Base-by-base conservation (phyloP, 2,797 vertebrate genomes). In the Capromys pilorides region DNA sequence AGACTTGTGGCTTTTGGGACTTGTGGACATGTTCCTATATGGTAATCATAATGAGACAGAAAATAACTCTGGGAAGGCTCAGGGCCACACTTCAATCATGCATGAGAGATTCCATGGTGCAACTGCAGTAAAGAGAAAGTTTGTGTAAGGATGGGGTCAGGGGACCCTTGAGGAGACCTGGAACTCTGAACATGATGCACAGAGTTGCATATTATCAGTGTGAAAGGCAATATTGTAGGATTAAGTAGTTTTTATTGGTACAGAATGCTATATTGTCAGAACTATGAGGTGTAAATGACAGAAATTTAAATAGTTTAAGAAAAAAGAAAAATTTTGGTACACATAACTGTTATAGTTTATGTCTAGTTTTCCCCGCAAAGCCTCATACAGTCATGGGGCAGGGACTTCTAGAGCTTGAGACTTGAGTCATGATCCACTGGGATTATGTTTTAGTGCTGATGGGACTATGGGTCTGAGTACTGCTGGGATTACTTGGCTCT, bases 271-370 rank as follows among this genome's bases (percentile, higher is more conserved):
- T 9, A 19, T 45, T 94, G 21, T 94, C 21, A 80, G 21, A 82
- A 75, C 54, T 86, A 66, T 78, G 21, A 77, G 51, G 36, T 85
- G 8, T 24, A 86, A 83, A 19, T 83, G 51, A 69, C 6, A 75
- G 51, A 83, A 87, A 18, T 86, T 95, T 78, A 82, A 75, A 75
- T 22, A 90, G 28, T 67, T 92, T 86, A 89, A 94, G 36, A 57
- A 86, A 88, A 92, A 94, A 78, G 6, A 45, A 24, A 8, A 6
- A 73, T 57, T 66, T 77, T 92, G 22, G 9, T 5, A 61, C 11
- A 59, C 14, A 39, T 67, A 82, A 0, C 11, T n/a, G n/a, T n/a
- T n/a, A n/a, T n/a, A n/a, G n/a, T n/a, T n/a, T n/a, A n/a, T n/a
- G n/a, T n/a, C n/a, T n/a, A n/a, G n/a, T n/a, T n/a, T n/a, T n/a